Evolutionary conservation across 2,113 vertebrate genomes (phyloP).

Genomic region (Podilymbus podiceps): DNA sequence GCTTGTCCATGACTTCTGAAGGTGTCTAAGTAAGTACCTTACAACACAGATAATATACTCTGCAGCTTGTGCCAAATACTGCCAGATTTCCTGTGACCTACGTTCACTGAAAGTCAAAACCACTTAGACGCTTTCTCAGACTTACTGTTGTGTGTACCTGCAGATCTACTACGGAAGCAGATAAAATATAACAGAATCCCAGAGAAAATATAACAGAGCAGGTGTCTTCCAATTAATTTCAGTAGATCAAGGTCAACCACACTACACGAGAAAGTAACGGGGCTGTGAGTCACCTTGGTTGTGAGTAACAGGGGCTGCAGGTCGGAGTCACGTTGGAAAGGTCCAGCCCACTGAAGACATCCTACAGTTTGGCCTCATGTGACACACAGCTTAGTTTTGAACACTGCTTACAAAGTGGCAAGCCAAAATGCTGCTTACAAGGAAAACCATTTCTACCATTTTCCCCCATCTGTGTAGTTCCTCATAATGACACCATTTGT

Average conservation of each 20-base stretch:
- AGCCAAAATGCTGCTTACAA: neutral
- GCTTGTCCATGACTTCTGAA: neutral
- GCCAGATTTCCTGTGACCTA: neutral
- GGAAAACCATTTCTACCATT: neutral
- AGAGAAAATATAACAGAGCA: neutral
- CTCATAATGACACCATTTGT: neutral
- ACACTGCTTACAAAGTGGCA: neutral
- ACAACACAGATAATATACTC: neutral
- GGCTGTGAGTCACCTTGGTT: neutral
- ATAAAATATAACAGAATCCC: neutral
- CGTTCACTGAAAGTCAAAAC: neutral
- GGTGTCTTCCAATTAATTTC: neutral
- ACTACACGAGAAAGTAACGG: neutral
- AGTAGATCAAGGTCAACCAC: neutral
- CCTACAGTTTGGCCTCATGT: neutral
- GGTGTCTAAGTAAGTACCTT: neutral
- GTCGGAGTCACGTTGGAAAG: fast-evolving
- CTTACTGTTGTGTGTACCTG: neutral
- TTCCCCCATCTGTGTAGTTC: neutral
- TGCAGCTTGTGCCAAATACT: neutral
- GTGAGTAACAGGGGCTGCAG: neutral
- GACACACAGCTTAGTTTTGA: neutral
- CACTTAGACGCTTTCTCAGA: neutral
- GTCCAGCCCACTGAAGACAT: neutral
- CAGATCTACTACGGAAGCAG: neutral